A percentile compares a stretch with the other conserved stretches of the same genome.
These are phyloP conservation scores for Rhopalosiphum padi DNA, from an alignment of 1,140 invertebrate genomes.

Conservation along the genomic window DNA sequence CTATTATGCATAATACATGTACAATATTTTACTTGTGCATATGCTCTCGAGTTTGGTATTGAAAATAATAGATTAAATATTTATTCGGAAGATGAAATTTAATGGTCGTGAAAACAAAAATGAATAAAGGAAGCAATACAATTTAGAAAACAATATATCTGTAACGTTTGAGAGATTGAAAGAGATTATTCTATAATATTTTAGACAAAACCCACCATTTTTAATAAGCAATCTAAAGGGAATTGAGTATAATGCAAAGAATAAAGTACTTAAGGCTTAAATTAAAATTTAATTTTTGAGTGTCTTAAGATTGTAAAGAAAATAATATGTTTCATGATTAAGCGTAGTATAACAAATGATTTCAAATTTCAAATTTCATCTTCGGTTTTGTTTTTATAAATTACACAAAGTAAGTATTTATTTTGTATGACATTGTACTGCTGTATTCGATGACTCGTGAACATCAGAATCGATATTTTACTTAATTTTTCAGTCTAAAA, in stretches of 20 bases:
- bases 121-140: background rate
- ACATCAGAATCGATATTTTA: background rate
- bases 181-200: background rate
- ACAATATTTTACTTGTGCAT: background rate
- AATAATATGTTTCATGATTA: background rate
- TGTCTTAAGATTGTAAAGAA: background rate
- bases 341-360: background rate
- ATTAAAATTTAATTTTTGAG: background rate
- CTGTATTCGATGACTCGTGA: background rate
- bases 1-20: background rate
- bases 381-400: background rate
- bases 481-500: too few relatives aligned
- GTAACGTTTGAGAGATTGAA: background rate
- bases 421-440: background rate
- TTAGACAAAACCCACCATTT: background rate
- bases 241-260: background rate
- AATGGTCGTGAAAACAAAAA: background rate
- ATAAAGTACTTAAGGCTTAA: background rate
- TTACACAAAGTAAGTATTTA: background rate
- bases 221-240: constrained; percentile 3
- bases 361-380: background rate
- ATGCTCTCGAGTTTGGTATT: background rate
- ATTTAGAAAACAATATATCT: background rate
- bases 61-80: background rate
- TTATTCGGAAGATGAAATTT: background rate